Evolutionary conservation across 2,797 vertebrate genomes (phyloP), one percentile per base, ranked within the genome.

Genomic region (Phoeniculus purpureus): DNA sequence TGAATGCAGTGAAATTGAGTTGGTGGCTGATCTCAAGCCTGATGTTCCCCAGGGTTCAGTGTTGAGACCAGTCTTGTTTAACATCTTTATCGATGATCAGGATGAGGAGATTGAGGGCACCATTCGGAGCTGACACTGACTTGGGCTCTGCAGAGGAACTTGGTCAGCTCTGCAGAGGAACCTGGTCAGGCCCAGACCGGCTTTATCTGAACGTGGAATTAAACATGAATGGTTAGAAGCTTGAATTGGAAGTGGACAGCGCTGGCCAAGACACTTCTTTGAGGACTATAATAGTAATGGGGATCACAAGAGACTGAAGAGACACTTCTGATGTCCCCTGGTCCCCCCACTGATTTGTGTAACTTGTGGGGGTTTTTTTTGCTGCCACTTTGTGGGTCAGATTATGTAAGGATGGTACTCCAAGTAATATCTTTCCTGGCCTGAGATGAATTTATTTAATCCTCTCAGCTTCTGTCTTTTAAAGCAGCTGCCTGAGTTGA

Each of bases 391-490:
- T 60, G 47, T 87, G 80, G 43, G 54, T 86, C 65, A 76, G 88
- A 8, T 95, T 93, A 71, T 1, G 0, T 66, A 92, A 76, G 0
- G 56, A 21, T 81, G 74, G 78, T 85, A 78, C 82, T 88, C 84
- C 65, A 34, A 29, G 61, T 70, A 40, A 71, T 62, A 26, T 40
- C 32, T 60, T 66, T 59, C 61, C 72, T 89, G 78, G 43, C 85
- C 78, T 43, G 71, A 84, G 79, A 64, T 93, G 68, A 93, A 84
- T 96, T 74, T 79, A 56, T 89, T 90, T 94, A 96, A 96, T 97
- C 94, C 86, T 92, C 92, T 96, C 83, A 68, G 84, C 5, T 60
- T 81, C 43, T 59, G 83, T 75, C 74, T 73, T 73, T 76, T 90
- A 85, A 87, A 73, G 73, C 67, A 74, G 89, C 82, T 94, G 92